Conservation (phyloP, 2,113 vertebrate genomes). For the Oryctolagus cuniculus region DNA sequence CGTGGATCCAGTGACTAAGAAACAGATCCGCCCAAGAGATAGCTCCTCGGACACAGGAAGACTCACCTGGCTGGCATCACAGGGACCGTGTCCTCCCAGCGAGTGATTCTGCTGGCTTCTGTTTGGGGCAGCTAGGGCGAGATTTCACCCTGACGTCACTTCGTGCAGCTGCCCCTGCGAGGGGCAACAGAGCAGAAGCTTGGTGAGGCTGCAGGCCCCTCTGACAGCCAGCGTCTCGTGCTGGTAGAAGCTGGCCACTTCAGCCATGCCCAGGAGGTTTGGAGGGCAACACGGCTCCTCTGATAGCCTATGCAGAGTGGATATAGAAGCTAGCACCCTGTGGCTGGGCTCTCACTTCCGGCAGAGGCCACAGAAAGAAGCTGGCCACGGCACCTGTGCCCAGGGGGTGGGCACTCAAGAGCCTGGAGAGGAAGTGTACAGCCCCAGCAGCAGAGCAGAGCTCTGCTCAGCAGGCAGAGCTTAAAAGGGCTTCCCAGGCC, state of each 20-base stretch:
- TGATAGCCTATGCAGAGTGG: background rate
- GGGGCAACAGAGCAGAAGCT: conserved; percentile 45
- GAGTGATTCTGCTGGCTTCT: conserved; percentile 56
- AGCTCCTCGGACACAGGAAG: conserved; percentile 3
- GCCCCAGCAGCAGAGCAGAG: background rate
- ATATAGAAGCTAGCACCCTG: background rate
- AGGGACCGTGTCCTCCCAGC: background rate
- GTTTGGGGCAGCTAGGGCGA: conserved; percentile 25
- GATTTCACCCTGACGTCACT: background rate
- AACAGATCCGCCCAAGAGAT: conserved; percentile 31
- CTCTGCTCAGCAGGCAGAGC: background rate
- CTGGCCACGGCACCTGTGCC: background rate
- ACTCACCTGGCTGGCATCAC: background rate
- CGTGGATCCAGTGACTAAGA: conserved; percentile 14
- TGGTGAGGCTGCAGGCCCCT: background rate
- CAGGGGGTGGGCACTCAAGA: background rate
- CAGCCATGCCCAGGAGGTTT: background rate
- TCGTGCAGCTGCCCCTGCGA: background rate
- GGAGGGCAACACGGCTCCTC: background rate
- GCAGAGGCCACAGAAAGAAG: background rate
- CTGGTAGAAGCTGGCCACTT: background rate
- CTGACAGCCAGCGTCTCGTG: background rate
- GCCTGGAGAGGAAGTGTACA: background rate
- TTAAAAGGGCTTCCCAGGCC: background rate
- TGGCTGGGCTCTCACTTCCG: background rate